Evolutionary conservation across 2,888 invertebrate species (phyloP).

Genomic region (Idaea aversata): DNA sequence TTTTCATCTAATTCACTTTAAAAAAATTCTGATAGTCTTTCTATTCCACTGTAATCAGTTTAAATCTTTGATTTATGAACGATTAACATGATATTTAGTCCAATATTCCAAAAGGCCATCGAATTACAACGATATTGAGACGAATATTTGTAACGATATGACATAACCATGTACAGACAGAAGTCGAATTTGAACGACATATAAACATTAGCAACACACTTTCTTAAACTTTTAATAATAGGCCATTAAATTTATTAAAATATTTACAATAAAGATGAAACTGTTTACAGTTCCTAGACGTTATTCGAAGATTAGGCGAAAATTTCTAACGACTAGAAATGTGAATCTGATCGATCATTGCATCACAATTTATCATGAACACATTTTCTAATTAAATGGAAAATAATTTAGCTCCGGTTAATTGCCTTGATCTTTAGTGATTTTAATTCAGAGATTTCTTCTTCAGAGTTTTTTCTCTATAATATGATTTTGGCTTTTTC

Average conservation of each 20-base stretch:
- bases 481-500: no score
- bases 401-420: not conserved
- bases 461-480: no score
- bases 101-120: not conserved
- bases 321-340: constrained; percentile 70
- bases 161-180: constrained; percentile 34
- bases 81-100: not conserved
- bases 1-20: no score
- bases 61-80: no score
- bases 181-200: constrained; percentile 65
- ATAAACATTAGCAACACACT: constrained; percentile 69
- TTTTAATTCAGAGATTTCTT: no score
- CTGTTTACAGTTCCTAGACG: constrained; percentile 70
- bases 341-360: constrained; percentile 16
- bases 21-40: no score
- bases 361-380: constrained; percentile 17
- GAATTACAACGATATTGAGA: constrained; percentile 6
- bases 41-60: no score
- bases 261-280: constrained; percentile 77
- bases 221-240: constrained; percentile 68
- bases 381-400: not conserved
- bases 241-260: constrained; percentile 74
- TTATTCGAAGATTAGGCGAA: constrained; percentile 74
- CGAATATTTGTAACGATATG: constrained; percentile 13
- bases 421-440: no score